Percentiles rank a stretch among this genome's conserved stretches.
These are phyloP conservation scores for Bruchidius siliquastri DNA, from an alignment of 2,888 invertebrate genomes.

Conservation along the genomic window DNA sequence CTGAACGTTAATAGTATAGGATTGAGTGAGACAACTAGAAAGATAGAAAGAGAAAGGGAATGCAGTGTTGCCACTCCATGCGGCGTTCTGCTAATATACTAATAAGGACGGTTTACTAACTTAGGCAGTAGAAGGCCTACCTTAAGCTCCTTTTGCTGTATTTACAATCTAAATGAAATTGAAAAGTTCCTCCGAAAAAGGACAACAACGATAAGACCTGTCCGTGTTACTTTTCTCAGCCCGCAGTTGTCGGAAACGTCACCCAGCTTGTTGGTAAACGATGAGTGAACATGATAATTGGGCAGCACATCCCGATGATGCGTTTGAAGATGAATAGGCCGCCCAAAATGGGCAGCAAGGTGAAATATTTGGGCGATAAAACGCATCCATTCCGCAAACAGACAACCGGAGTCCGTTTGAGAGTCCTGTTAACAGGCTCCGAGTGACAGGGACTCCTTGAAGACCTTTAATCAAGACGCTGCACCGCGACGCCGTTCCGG, in stretches of 20 bases:
- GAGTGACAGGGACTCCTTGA: neutral
- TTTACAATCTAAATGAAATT: too few relatives aligned
- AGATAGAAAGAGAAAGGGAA: too few relatives aligned
- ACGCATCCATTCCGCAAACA: neutral
- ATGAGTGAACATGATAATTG: neutral
- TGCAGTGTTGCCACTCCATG: too few relatives aligned
- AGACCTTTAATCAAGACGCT: neutral
- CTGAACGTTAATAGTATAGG: too few relatives aligned
- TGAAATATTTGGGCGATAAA: neutral
- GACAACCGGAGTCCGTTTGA: neutral
- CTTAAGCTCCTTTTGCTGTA: too few relatives aligned
- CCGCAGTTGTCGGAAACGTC: neutral
- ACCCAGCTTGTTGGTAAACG: neutral
- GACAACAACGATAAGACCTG: too few relatives aligned
- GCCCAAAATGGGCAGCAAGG: neutral
- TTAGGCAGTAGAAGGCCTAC: too few relatives aligned
- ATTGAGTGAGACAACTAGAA: too few relatives aligned
- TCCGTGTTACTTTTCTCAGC: too few relatives aligned
- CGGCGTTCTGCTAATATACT: too few relatives aligned
- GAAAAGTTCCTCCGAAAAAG: too few relatives aligned
- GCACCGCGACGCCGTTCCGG: neutral
- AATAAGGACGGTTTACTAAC: too few relatives aligned
- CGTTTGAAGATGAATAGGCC: neutral
- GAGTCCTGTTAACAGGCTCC: neutral
- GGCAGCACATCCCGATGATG: neutral